Evolutionary conservation across 1,140 invertebrate genomes (phyloP).

Genomic region (Camponotus vicinus): DNA sequence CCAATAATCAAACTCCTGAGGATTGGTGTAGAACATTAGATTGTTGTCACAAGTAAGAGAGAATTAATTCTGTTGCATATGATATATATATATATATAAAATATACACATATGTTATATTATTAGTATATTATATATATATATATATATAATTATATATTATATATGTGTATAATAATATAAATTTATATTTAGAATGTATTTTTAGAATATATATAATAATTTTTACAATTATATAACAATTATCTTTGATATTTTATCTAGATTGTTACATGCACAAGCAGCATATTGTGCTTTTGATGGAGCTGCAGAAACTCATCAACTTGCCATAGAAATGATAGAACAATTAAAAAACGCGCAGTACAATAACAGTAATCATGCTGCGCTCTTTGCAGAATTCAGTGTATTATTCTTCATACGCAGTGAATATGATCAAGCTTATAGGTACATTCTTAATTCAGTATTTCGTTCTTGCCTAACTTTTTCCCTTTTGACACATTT

Average conservation of each 20-base stretch:
- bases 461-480: conserved; percentile 35
- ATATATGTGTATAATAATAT: too few species aligned
- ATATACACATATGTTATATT: too few species aligned
- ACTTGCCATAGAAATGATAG: conserved; percentile 87
- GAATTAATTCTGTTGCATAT: neutral
- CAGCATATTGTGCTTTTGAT: conserved; percentile 92
- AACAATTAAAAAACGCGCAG: conserved; percentile 83
- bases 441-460: conserved; percentile 84
- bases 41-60: conserved; percentile 91
- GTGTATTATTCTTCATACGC: conserved; percentile 92
- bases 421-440: conserved; percentile 94
- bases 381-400: conserved; percentile 92
- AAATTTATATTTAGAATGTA: too few species aligned
- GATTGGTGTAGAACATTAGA: conserved; percentile 88
- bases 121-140: too few species aligned
- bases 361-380: conserved; percentile 88
- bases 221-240: neutral
- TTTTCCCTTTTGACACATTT: neutral
- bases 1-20: conserved; percentile 84
- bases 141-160: too few species aligned
- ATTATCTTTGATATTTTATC: conserved; percentile 65
- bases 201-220: neutral
- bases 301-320: conserved; percentile 89
- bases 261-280: conserved; percentile 93
- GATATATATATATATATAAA: too few species aligned